Evolutionary conservation across 2,113 vertebrate genomes (phyloP).

Genomic region (Thomomys bottae): DNA sequence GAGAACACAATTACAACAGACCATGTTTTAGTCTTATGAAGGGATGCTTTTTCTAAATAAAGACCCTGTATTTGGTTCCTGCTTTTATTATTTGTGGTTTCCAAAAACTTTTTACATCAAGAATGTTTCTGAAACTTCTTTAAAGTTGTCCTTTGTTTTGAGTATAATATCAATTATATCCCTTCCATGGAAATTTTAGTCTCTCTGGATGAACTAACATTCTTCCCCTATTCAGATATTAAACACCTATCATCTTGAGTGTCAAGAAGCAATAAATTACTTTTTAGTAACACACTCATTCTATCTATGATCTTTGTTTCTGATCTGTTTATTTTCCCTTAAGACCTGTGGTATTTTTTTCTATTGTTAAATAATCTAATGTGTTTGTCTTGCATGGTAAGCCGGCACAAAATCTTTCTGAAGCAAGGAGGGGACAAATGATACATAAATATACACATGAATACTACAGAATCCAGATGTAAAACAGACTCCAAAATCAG

Average conservation of each 20-base stretch:
- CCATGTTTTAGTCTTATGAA: background rate
- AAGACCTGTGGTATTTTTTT: constrained; percentile 31
- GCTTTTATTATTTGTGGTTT: background rate
- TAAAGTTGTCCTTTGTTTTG: constrained; percentile 6
- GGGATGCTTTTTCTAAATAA: background rate
- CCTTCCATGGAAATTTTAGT: background rate
- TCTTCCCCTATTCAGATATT: background rate
- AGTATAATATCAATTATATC: constrained; percentile 14
- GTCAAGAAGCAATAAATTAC: background rate
- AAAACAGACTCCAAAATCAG: constrained; percentile 16
- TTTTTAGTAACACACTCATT: constrained; percentile 18
- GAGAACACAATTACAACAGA: background rate
- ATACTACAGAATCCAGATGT: constrained; percentile 8
- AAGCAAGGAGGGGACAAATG: constrained; percentile 34
- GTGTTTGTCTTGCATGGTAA: constrained; percentile 57
- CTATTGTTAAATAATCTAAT: constrained; percentile 46
- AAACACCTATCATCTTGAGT: background rate
- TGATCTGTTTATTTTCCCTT: constrained; percentile 26
- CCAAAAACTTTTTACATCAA: background rate
- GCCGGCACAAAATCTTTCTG: constrained; percentile 49
- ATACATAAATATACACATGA: constrained; percentile 39
- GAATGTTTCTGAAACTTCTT: background rate
- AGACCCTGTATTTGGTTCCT: background rate
- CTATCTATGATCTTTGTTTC: background rate
- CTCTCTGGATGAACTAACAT: background rate